Conservation (phyloP, 2,888 invertebrate genomes). For the Eurytoma adleriae region DNA sequence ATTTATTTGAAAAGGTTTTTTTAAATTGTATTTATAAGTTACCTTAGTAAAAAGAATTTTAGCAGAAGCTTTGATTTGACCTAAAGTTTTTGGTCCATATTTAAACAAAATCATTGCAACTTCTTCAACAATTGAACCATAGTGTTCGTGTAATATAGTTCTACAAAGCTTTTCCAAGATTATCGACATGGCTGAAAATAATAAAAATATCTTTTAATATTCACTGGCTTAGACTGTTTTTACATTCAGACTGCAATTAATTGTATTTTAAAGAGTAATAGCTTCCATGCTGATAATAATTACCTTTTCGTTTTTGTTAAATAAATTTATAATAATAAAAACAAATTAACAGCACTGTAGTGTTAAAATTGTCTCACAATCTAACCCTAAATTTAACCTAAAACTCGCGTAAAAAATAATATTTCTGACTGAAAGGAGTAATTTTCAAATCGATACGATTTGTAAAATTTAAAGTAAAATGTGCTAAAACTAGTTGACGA, state of each 20-base stretch:
- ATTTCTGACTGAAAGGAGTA: conserved; percentile 23
- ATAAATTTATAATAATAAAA: conserved; percentile 29
- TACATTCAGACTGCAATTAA: no score
- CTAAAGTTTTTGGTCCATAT: conserved; percentile 83
- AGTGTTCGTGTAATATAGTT: conserved; percentile 85
- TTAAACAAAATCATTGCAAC: conserved; percentile 85
- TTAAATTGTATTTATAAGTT: conserved; percentile 43
- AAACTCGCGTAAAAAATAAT: conserved; percentile 11
- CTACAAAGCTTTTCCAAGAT: conserved; percentile 85
- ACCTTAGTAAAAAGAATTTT: conserved; percentile 79
- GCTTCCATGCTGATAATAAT: no score
- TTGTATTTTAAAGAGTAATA: no score
- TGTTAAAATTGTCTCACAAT: neutral
- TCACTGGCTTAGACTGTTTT: no score
- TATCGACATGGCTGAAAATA: conserved; percentile 80
- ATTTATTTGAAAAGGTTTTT: neutral
- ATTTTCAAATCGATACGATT: conserved; percentile 32
- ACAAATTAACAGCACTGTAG: neutral
- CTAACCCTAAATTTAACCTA: conserved; percentile 41
- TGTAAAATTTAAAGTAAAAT: conserved; percentile 14
- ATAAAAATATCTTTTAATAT: no score
- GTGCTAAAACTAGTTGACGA: neutral
- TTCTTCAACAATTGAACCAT: conserved; percentile 86
- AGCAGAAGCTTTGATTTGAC: conserved; percentile 81
- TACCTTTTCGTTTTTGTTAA: neutral